Evolutionary conservation across 2,797 vertebrate species (phyloP).

Genomic region (Gymnopithys bicolor): DNA sequence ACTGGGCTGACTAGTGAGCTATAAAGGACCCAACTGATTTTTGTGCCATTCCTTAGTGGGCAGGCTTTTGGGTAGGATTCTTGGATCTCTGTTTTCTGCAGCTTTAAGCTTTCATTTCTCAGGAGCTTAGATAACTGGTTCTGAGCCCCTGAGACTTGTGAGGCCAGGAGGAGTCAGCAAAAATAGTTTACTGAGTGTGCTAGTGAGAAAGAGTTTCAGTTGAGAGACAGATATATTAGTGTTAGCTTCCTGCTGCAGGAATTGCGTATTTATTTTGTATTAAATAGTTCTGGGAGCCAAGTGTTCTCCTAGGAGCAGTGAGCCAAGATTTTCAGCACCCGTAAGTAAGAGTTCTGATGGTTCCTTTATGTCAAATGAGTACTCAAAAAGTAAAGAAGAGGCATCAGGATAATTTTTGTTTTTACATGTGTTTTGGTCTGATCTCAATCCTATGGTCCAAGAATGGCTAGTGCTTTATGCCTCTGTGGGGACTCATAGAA

Average conservation of each 20-base stretch:
- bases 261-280: constrained; percentile 11
- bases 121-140: background rate
- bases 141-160: background rate
- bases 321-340: background rate
- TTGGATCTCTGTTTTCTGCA: background rate
- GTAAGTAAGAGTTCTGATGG: background rate
- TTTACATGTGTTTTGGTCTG: background rate
- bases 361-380: background rate
- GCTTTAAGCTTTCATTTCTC: background rate
- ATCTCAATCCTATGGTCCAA: background rate
- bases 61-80: background rate
- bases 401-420: background rate
- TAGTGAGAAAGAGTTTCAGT: background rate
- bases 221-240: background rate
- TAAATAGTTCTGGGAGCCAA: background rate
- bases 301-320: background rate
- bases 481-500: background rate
- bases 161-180: background rate
- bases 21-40: background rate
- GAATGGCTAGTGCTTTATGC: background rate
- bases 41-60: background rate
- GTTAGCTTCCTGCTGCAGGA: background rate
- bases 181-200: background rate
- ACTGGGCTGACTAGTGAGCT: background rate
- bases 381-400: background rate